Evolutionary conservation across 1,140 invertebrate species (phyloP).

Genomic region (Trichoplusia ni): DNA sequence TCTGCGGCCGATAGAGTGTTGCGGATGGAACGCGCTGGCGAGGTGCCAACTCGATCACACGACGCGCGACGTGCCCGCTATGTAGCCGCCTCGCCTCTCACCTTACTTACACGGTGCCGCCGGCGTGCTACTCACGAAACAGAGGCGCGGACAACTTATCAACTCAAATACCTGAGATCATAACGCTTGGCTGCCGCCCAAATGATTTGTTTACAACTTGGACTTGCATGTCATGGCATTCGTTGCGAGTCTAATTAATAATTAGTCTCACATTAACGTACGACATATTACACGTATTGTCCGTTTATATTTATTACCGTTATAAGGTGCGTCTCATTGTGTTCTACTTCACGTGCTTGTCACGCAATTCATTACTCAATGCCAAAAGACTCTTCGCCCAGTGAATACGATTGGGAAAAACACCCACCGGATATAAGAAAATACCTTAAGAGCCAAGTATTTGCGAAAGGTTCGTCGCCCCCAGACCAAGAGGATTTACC

Average conservation of each 20-base stretch:
- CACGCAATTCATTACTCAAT: slow-evolving; percentile 32
- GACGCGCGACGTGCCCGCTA: slow-evolving; percentile 48
- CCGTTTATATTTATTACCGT: neutral
- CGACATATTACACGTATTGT: neutral
- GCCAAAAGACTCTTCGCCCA: slow-evolving; percentile 35
- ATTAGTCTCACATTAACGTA: slow-evolving; percentile 3
- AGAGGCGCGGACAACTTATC: slow-evolving; percentile 37
- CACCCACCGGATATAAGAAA: slow-evolving; percentile 44
- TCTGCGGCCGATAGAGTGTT: slow-evolving; percentile 65
- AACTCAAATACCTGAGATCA: slow-evolving; percentile 50
- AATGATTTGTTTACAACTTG: slow-evolving; percentile 46
- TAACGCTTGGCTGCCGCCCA: slow-evolving; percentile 59
- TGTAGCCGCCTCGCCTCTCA: slow-evolving; percentile 48
- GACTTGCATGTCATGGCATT: neutral
- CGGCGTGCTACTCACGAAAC: slow-evolving; percentile 16
- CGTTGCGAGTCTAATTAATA: slow-evolving; percentile 3
- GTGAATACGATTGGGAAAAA: slow-evolving; percentile 36
- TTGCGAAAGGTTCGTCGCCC: slow-evolving; percentile 57
- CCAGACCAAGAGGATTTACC: slow-evolving; percentile 51
- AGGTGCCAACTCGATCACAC: slow-evolving; percentile 68
- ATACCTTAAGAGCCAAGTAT: slow-evolving; percentile 50
- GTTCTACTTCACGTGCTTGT: slow-evolving; percentile 1
- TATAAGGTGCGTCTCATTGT: neutral
- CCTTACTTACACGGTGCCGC: slow-evolving; percentile 33
- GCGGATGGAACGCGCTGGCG: slow-evolving; percentile 54